Base-by-base conservation (phyloP, 2,113 vertebrate genomes). In the Holacanthus passer region DNA sequence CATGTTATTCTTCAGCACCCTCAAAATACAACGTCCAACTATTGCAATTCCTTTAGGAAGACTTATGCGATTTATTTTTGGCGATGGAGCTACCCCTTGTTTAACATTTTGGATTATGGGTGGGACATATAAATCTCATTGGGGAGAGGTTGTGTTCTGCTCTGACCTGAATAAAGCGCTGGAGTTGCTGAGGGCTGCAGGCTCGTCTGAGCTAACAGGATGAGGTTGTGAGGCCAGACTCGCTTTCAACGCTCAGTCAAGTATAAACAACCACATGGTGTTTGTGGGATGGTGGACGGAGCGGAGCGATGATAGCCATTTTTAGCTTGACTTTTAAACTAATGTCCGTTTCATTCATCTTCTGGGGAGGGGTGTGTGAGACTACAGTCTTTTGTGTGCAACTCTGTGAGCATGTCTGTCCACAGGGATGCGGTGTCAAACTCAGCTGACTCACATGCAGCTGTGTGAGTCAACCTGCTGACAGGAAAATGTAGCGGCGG, bases 281-380 rank as follows among this genome's bases (percentile, higher is more conserved):
- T 60, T 63, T 80, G 64, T 27, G 12, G 31, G 52, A 79, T 20
- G 29, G 75, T 66, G 41, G 53, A 74, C n/a, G 24, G 12, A 84
- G 70, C 4, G 3, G 64, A 77, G 70, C 4, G 4, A 83, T 39
- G 35, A 53, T 27, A 16, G 52, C 47, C 70, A 80, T 86, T 88
- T 91, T 88, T 81, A 88, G 82, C 74, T 73, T 47, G 60, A 90
- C 78, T 90, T 83, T 85, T 88, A 81, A 87, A 77, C 81, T 84
- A 67, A 83, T 14, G 70, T 65, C 80, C 50, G 67, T 72, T 89
- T 71, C 50, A 77, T 84, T 84, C 68, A 65, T 73, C 48, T 78
- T 83, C 68, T 69, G 52, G 32, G 48, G 13, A 35, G 2, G 22
- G 69, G 24, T 52, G 60, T 27, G 64, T 32, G n/a, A 29, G 32